Evolutionary conservation across 2,797 vertebrate species (phyloP).

Genomic region (Malacoctenus gilli): DNA sequence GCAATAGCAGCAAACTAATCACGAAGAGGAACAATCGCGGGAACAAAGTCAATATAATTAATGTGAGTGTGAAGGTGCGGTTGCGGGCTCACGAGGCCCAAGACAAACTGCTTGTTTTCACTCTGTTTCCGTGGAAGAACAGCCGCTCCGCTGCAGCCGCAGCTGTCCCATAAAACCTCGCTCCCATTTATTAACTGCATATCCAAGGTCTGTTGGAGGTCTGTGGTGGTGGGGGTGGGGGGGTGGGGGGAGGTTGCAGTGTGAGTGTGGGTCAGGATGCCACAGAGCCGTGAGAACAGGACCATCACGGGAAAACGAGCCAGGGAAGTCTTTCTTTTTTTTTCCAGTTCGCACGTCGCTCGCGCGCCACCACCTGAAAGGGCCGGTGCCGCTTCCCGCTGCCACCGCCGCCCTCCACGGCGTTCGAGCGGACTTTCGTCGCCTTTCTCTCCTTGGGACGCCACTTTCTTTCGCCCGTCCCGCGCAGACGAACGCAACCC

Average conservation of each 20-base stretch:
- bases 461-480: conserved; percentile 29
- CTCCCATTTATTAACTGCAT: conserved; percentile 47
- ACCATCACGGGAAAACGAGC: background rate
- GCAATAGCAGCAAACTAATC: conserved; percentile 50
- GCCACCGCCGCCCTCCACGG: conserved; percentile 11
- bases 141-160: conserved; percentile 14
- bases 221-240: too few species aligned
- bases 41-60: conserved; percentile 60
- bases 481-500: conserved; percentile 1
- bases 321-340: conserved; percentile 2
- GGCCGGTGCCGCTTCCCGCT: background rate
- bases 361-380: conserved; percentile 27
- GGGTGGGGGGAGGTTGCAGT: conserved; percentile 27
- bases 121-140: conserved; percentile 34
- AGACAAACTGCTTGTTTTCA: conserved; percentile 54
- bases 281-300: conserved; percentile 8
- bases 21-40: conserved; percentile 42
- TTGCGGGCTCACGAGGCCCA: conserved; percentile 45
- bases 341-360: conserved; percentile 20
- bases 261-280: conserved; percentile 8
- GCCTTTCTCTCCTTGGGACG: conserved; percentile 41
- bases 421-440: conserved; percentile 21
- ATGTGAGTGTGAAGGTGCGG: conserved; percentile 36
- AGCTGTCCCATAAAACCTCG: conserved; percentile 50
- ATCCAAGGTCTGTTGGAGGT: conserved; percentile 60